phyloP scores from a whole-genome alignment of 2,113 vertebrate species.

The Thalassoma bifasciatum region DNA sequence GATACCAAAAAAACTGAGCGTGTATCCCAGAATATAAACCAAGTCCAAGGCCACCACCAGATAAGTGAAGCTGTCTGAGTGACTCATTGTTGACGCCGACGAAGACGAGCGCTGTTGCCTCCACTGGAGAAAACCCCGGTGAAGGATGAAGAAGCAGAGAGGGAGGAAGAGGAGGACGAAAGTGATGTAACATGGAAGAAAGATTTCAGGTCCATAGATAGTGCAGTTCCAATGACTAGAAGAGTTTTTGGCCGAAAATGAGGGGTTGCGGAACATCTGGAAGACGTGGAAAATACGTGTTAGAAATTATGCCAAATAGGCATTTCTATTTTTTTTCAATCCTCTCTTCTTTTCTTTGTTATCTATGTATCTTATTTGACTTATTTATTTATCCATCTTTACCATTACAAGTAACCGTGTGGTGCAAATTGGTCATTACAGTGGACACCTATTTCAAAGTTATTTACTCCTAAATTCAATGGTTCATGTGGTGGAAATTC shows the following conservation, averaged over 20 bases:
- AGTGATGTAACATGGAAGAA: neutral
- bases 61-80: slow-evolving; percentile 41
- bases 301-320: too few relatives aligned
- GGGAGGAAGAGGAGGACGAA: slow-evolving; percentile 3
- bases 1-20: neutral
- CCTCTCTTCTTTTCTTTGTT: too few relatives aligned
- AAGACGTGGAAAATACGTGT: neutral
- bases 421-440: too few relatives aligned
- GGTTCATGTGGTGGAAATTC: too few relatives aligned
- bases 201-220: neutral
- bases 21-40: neutral
- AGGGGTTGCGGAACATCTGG: neutral
- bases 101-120: neutral
- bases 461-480: too few relatives aligned
- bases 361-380: too few relatives aligned
- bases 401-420: too few relatives aligned
- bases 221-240: neutral
- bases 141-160: slow-evolving; percentile 26
- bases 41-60: slow-evolving; percentile 37
- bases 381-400: too few relatives aligned
- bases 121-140: neutral
- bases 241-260: neutral
- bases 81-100: neutral
- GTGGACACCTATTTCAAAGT: too few relatives aligned
- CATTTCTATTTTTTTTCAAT: too few relatives aligned